Percentiles rank a stretch among this genome's conserved stretches.
These are phyloP conservation scores for Brachionus sp. DNA, from an alignment of 1,140 invertebrate genomes.

Conservation along the genomic window DNA sequence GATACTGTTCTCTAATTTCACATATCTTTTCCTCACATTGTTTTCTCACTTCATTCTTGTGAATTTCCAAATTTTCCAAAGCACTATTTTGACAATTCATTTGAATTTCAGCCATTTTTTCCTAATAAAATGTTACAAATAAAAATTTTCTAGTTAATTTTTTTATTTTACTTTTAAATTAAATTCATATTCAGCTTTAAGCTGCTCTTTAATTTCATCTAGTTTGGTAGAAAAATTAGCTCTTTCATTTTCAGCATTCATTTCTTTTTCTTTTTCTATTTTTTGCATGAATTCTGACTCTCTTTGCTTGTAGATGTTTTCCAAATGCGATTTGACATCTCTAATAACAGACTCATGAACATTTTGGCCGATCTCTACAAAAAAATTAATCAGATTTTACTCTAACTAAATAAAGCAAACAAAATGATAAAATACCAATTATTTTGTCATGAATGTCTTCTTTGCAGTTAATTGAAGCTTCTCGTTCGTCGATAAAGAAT, in stretches of 20 bases:
- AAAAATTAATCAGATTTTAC: not conserved
- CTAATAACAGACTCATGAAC: not conserved
- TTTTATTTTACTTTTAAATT: not conserved
- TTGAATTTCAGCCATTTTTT: slow-evolving; percentile 13
- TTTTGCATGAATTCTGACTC: not conserved
- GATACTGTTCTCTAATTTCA: not conserved
- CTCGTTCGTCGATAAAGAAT: not conserved
- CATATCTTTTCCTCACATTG: not conserved
- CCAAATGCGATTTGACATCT: not conserved
- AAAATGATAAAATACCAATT: not conserved
- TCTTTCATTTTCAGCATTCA: not conserved
- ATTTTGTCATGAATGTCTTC: slow-evolving; percentile 20
- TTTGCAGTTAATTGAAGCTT: not conserved
- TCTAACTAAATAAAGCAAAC: too few relatives aligned
- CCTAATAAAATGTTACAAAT: not conserved
- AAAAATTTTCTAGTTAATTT: not conserved
- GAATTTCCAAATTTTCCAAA: not conserved
- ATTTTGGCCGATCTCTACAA: slow-evolving; percentile 10
- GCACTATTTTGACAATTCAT: not conserved
- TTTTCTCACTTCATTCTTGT: not conserved
- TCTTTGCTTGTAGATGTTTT: not conserved
- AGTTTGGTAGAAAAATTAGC: not conserved
- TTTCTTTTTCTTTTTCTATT: slow-evolving; percentile 21
- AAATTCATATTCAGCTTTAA: not conserved
- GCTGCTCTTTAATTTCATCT: not conserved